phyloP scores from a whole-genome alignment of 30 jellyfish, hydroid and myxozoan species.

The Mastigias papua region DNA sequence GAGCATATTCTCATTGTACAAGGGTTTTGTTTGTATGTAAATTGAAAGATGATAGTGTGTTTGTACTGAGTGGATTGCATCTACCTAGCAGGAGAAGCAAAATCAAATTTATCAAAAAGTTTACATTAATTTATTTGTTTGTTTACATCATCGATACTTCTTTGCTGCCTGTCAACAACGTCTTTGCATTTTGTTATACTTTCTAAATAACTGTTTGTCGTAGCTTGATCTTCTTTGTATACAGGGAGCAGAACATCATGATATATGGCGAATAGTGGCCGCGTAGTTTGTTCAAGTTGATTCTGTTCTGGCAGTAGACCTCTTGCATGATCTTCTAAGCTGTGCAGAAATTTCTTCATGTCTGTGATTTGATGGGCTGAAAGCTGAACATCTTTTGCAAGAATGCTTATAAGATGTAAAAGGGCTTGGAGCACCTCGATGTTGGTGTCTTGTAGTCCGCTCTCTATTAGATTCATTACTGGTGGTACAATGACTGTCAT shows the following conservation, averaged over 20 bases:
- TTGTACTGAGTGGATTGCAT: too few relatives aligned
- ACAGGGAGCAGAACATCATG: not conserved
- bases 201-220: not conserved
- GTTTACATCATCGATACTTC: not conserved
- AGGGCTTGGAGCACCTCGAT: not conserved
- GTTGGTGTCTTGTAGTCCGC: not conserved
- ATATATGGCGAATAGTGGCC: not conserved
- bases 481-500: conserved; percentile 6
- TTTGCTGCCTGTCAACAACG: not conserved
- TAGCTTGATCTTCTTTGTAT: not conserved
- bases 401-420: conserved; percentile 4
- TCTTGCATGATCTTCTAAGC: conserved; percentile 35
- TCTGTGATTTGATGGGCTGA: conserved; percentile 7
- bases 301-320: not conserved
- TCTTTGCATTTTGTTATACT: not conserved
- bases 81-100: too few relatives aligned
- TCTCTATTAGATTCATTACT: not conserved
- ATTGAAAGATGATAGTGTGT: too few relatives aligned
- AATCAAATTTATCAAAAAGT: too few relatives aligned
- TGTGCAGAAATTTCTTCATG: conserved; percentile 18
- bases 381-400: not conserved
- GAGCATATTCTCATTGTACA: too few relatives aligned
- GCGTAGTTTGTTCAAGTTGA: not conserved
- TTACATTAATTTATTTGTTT: not conserved
- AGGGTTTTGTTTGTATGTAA: too few relatives aligned